A percentile compares a stretch with the other conserved stretches of the same genome.
These are phyloP conservation scores for Montifringilla adamsi DNA, from an alignment of 2,113 vertebrate species.

Conservation along the genomic window DNA sequence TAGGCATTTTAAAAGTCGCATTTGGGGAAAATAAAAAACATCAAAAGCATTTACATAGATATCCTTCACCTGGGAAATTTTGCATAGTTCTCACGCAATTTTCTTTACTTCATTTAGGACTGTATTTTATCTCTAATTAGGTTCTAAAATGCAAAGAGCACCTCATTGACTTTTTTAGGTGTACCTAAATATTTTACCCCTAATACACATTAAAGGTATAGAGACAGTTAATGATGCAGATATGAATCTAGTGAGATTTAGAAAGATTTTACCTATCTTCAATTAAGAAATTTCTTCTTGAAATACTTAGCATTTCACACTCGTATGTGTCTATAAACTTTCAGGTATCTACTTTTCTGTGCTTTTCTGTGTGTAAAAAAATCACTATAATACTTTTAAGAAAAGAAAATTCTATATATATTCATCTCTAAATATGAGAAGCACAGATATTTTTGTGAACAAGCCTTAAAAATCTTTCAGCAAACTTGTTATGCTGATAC, in stretches of 20 bases:
- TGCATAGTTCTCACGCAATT: background rate
- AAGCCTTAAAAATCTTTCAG: background rate
- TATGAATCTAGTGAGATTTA: background rate
- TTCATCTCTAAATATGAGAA: background rate
- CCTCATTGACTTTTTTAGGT: background rate
- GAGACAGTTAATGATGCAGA: background rate
- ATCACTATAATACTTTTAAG: background rate
- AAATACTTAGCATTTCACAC: background rate
- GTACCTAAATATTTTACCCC: background rate
- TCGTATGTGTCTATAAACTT: background rate
- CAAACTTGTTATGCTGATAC: background rate
- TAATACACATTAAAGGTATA: background rate
- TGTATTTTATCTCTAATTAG: background rate
- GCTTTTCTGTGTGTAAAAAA: background rate
- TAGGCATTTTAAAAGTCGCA: background rate
- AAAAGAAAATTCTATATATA: background rate
- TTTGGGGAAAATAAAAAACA: background rate
- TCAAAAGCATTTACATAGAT: background rate
- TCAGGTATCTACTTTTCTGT: background rate
- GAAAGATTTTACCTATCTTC: background rate
- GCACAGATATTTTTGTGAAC: background rate
- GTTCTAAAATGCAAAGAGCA: background rate
- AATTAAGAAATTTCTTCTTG: background rate
- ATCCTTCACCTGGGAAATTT: background rate
- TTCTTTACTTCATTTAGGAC: background rate